Evolutionary conservation across 2,888 invertebrate genomes (phyloP).

Genomic region (Bombylius major): DNA sequence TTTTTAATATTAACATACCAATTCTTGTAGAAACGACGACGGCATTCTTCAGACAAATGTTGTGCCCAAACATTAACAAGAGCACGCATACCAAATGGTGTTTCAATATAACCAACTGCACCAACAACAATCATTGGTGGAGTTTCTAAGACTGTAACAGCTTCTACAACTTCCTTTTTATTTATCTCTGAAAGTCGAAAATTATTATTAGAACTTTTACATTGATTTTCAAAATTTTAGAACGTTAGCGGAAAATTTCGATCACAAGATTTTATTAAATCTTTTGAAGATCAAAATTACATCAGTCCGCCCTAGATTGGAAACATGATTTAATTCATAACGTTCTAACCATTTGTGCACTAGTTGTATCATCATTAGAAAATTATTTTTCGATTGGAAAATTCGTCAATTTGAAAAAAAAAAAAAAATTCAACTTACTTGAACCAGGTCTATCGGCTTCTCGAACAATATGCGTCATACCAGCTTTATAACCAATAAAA

Average conservation of each 20-base stretch:
- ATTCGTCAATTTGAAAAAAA: not conserved
- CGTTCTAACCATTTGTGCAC: constrained; percentile 13
- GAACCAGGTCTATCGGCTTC: constrained; percentile 98
- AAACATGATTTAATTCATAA: constrained; percentile 26
- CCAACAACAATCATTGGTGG: constrained; percentile 98
- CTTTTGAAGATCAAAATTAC: not conserved
- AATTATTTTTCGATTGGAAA: not conserved
- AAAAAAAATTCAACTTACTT: constrained; percentile 54
- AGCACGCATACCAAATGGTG: constrained; percentile 90
- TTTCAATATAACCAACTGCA: constrained; percentile 97
- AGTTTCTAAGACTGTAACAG: constrained; percentile 94
- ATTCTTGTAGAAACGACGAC: constrained; percentile 98
- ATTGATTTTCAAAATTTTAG: not conserved
- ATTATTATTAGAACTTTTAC: not conserved
- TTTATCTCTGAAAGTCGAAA: constrained; percentile 69
- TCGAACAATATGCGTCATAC: constrained; percentile 98
- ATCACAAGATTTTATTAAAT: not conserved
- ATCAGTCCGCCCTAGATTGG: constrained; percentile 41
- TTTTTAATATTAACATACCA: constrained; percentile 54
- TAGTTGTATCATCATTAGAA: constrained; percentile 12
- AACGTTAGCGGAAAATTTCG: not conserved
- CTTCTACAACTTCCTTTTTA: constrained; percentile 99
- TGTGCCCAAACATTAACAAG: constrained; percentile 97
- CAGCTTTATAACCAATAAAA: constrained; percentile 97
- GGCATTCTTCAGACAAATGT: constrained; percentile 96